A percentile compares a stretch with the other conserved stretches of the same genome.
Conservation (phyloP, 2,888 invertebrate species). For the Apomyelois bistriatella region DNA sequence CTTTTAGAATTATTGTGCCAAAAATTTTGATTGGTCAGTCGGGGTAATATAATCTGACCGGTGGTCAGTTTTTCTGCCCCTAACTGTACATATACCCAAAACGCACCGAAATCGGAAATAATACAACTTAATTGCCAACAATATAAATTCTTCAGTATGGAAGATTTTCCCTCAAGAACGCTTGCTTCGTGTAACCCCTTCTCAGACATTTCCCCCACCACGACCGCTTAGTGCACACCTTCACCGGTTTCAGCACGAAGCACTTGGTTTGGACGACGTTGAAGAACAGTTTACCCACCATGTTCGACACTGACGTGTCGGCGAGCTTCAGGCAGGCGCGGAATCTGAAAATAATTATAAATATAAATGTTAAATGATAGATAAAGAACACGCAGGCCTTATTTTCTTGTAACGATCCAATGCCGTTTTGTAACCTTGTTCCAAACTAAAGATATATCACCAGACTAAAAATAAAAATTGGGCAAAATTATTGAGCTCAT, state of each 20-base stretch:
- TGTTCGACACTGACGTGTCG: constrained; percentile 90
- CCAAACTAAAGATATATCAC: no score
- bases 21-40: no score
- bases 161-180: constrained; percentile 86
- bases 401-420: no score
- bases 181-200: constrained; percentile 84
- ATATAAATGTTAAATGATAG: background rate
- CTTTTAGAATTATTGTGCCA: no score
- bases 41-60: no score
- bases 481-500: no score
- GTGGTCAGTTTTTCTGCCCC: no score
- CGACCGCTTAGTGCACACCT: constrained; percentile 86
- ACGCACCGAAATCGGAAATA: background rate
- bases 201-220: constrained; percentile 92
- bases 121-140: background rate
- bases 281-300: constrained; percentile 96
- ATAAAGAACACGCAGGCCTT: no score
- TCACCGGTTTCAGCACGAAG: constrained; percentile 90
- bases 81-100: no score
- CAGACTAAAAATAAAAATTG: no score
- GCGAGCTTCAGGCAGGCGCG: constrained; percentile 94
- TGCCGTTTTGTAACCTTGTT: no score
- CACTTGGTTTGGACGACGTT: constrained; percentile 97
- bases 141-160: constrained; percentile 70
- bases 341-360: constrained; percentile 83